phyloP scores from a whole-genome alignment of 2,888 invertebrate genomes.

The Chirona hameri region DNA sequence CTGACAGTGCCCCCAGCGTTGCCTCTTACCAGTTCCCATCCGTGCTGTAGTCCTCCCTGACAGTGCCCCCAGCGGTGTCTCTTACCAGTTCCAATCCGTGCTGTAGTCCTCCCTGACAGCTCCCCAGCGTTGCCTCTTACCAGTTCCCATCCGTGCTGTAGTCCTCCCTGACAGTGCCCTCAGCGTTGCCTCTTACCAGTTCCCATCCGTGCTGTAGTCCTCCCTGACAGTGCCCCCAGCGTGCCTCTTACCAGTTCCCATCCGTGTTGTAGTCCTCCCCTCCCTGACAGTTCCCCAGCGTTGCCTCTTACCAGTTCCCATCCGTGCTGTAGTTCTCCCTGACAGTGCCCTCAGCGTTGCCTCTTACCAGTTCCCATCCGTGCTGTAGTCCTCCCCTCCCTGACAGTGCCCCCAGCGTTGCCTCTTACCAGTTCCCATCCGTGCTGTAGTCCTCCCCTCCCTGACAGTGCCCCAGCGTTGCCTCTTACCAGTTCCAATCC shows the following conservation, averaged over 20 bases:
- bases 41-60: conserved; percentile 47
- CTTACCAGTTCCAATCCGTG: conserved; percentile 41
- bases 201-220: conserved; percentile 46
- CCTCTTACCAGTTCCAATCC: conserved; percentile 42
- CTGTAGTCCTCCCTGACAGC: conserved; percentile 49
- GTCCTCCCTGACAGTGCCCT: conserved; percentile 49
- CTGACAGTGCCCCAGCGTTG: conserved; percentile 50
- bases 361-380: conserved; percentile 42
- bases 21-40: conserved; percentile 42
- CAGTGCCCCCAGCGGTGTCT: too few relatives aligned
- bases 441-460: conserved; percentile 47
- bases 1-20: conserved; percentile 50
- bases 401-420: conserved; percentile 49
- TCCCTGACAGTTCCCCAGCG: conserved; percentile 50
- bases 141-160: conserved; percentile 44
- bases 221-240: conserved; percentile 50
- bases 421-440: conserved; percentile 42
- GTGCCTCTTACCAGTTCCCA: conserved; percentile 41
- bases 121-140: conserved; percentile 46
- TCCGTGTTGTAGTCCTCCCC: conserved; percentile 46
- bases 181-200: too few relatives aligned
- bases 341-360: conserved; percentile 49
- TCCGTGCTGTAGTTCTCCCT: conserved; percentile 47
- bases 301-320: conserved; percentile 41
- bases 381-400: conserved; percentile 48